Conservation (phyloP, 2,113 vertebrate species). For the Axis porcinus region DNA sequence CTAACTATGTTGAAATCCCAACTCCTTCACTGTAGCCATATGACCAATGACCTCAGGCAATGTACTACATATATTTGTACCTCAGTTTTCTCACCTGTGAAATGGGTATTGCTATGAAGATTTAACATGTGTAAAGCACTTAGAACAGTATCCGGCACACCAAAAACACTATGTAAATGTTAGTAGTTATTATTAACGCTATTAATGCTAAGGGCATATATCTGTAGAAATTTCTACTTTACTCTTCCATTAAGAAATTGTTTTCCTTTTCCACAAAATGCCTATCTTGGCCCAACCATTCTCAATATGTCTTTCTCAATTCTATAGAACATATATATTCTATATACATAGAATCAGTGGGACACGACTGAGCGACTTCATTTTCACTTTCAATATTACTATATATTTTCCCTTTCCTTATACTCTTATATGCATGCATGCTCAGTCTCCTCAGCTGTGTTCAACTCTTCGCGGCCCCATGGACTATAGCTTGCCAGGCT, state of each 20-base stretch:
- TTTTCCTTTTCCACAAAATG: background rate
- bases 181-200: background rate
- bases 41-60: background rate
- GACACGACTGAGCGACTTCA: too few species aligned
- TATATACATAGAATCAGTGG: too few species aligned
- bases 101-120: background rate
- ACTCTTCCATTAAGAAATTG: background rate
- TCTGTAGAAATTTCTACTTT: background rate
- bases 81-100: background rate
- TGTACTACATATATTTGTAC: background rate
- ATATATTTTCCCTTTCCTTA: background rate
- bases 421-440: background rate
- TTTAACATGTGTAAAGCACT: background rate
- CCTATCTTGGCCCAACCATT: background rate
- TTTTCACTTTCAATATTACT: background rate
- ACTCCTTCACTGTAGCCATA: background rate
- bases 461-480: background rate
- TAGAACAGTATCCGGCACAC: background rate
- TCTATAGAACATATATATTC: background rate
- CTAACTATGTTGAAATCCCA: background rate
- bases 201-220: background rate
- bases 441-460: background rate
- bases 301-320: background rate
- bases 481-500: background rate
- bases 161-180: background rate